phyloP scores from a whole-genome alignment of 2,888 invertebrate species.

The Cryptus viduatorius region DNA sequence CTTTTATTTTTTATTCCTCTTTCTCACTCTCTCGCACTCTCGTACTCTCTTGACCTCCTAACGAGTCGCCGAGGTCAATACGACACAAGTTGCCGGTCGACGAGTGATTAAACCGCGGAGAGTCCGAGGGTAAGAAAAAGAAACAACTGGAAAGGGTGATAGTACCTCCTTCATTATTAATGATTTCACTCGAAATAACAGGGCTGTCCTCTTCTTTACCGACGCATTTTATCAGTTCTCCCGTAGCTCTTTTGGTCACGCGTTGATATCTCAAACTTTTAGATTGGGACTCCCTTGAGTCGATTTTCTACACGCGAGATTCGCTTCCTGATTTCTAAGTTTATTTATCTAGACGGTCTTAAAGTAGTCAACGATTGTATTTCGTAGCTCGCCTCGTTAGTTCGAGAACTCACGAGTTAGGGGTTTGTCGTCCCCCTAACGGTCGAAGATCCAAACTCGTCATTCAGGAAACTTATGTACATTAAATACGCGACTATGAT shows the following conservation, averaged over 20 bases:
- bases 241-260: slow-evolving; percentile 40
- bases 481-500: too few species aligned
- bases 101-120: slow-evolving; percentile 16
- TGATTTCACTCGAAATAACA: slow-evolving; percentile 38
- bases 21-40: slow-evolving; percentile 10
- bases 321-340: slow-evolving; percentile 12
- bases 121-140: not conserved
- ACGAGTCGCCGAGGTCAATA: slow-evolving; percentile 64
- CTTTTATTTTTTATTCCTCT: slow-evolving; percentile 56
- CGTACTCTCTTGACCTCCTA: slow-evolving; percentile 55
- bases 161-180: slow-evolving; percentile 47
- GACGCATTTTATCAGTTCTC: not conserved
- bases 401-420: too few species aligned
- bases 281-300: not conserved
- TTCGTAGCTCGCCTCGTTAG: not conserved
- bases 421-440: too few species aligned
- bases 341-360: not conserved
- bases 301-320: slow-evolving; percentile 37
- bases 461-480: too few species aligned
- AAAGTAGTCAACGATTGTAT: not conserved
- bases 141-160: not conserved
- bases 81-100: slow-evolving; percentile 32
- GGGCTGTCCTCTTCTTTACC: slow-evolving; percentile 18
- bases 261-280: not conserved
- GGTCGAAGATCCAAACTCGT: too few species aligned